Base-by-base conservation (phyloP, 1,140 invertebrate species). In the Hypothenemus hampei region DNA sequence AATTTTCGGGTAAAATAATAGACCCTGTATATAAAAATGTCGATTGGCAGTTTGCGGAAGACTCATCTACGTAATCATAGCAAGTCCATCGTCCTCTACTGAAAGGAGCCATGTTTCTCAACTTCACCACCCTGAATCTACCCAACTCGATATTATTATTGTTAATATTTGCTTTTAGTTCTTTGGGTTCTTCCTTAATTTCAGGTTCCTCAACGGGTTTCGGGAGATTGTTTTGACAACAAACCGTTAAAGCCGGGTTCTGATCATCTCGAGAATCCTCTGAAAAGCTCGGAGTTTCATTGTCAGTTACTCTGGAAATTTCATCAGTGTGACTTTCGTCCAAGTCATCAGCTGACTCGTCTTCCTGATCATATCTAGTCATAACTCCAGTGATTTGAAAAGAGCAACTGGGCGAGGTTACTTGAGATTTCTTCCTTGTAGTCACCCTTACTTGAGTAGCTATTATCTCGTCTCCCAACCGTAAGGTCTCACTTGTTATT, bases 51-150 rank as follows among this genome's bases (percentile, higher is more conserved):
- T 29, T 54, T 37, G 44, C 56, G 33, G 56, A 45, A 33, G 44
- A 43, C 39, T 92, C 87, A 76, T 97, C 92, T 65, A 93, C 77
- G 74, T 93, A 97, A 73, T 97, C 93, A 83, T 93, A 91, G 74
- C 93, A 97, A 63, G 86, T 86, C 94, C 94, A 97, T 65, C 93
- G 76, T 19, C 94, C 94, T 31, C 93, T 80, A 61, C 88, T 87
- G 66, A 96, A 95, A 3, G 93, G 93, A 72, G 93, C 91, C 19
- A 89, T 91, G 66, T 89, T 94, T 72, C 93, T 91, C 56, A 97
- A 93, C 79, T 96, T 97, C 18, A 97, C 93, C 61, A 97, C 92
- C 78, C 93, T 93, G 72, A 97, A 97, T 57, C 92, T 76, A 13
- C 57, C 57, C 16, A 59, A 26, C 8, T 47, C 56, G 26, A 8